Evolutionary conservation across 2,113 vertebrate species (phyloP).

Genomic region (Gyps fulvus): DNA sequence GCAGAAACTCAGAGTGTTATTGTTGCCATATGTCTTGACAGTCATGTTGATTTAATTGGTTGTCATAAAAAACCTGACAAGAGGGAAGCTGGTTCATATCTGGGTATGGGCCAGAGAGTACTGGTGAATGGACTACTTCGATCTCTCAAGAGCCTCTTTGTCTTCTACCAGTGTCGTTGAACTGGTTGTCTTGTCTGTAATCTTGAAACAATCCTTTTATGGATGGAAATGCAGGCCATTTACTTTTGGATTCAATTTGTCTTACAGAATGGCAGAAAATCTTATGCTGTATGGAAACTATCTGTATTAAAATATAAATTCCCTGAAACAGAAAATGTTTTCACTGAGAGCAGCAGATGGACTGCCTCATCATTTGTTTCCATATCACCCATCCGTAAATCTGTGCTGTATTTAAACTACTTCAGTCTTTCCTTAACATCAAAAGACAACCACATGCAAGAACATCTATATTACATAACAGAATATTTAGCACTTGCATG

Average conservation of each 20-base stretch:
- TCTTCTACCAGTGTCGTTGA: background rate
- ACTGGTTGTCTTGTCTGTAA: background rate
- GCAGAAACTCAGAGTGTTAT: constrained; percentile 35
- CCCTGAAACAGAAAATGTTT: background rate
- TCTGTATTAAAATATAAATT: background rate
- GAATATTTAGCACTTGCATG: constrained; percentile 51
- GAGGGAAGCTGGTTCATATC: background rate
- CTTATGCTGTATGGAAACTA: background rate
- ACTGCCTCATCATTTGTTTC: background rate
- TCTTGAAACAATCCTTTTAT: background rate
- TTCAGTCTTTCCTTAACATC: constrained; percentile 26
- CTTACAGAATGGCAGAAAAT: background rate
- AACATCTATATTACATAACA: constrained; percentile 38
- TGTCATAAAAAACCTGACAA: constrained; percentile 44
- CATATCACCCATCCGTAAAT: background rate
- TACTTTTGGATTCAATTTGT: background rate
- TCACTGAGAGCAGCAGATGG: background rate
- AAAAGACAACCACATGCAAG: constrained; percentile 41
- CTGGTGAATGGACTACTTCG: background rate
- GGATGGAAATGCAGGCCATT: background rate
- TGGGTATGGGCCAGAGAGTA: constrained; percentile 18
- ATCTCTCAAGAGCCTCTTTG: constrained; percentile 1
- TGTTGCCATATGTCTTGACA: constrained; percentile 40
- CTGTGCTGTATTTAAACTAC: background rate
- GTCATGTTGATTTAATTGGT: constrained; percentile 44